Evolutionary conservation across 1,140 invertebrate genomes (phyloP), one percentile per base, ranked within the genome.

Genomic region (Limonius californicus): DNA sequence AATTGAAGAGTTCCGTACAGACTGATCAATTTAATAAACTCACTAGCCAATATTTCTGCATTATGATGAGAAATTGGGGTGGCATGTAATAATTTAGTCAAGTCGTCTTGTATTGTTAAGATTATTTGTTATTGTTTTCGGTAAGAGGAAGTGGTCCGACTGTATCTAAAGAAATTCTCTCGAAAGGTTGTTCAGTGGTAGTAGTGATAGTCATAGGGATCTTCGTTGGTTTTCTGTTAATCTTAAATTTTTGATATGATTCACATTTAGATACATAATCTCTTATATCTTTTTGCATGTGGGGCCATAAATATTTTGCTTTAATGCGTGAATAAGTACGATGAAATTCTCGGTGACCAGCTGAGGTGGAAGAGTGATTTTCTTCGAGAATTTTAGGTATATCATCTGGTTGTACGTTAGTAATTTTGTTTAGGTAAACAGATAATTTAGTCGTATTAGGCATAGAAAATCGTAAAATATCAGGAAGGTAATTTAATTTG

Each of bases 91-190:
- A 72, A 55, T 65, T 72, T 45, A 45, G 72, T 57, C 4, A 62
- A 54, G n/a, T 43, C 57, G 30, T 78, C 74, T 53, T 64, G 61
- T n/a, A 75, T 53, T 1, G 77, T 74, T 4, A 78, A 35, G 7
- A 79, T 71, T 64, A 76, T 77, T 59, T 66, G 70, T n/a, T n/a
- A 57, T 74, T 72, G 1, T 69, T 66, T 9, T 60, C 0, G 4
- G 68, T 74, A 0, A 39, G 39, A 1, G 67, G 62, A 2, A 77
- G 61, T 7, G 73, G 70, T 8, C 73, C 68, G 68, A 79, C 62
- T 72, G 83, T 60, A 74, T 80, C 61, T 12, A 74, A 60, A 0
- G 72, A 68, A 7, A 69, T 65, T n/a, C 59, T 18, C 53, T 74
- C 60, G 32, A 75, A 74, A 19, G 68, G 72, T 18, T n/a, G 50